phyloP scores from a whole-genome alignment of 2,888 invertebrate species.

The Apamea anceps region DNA sequence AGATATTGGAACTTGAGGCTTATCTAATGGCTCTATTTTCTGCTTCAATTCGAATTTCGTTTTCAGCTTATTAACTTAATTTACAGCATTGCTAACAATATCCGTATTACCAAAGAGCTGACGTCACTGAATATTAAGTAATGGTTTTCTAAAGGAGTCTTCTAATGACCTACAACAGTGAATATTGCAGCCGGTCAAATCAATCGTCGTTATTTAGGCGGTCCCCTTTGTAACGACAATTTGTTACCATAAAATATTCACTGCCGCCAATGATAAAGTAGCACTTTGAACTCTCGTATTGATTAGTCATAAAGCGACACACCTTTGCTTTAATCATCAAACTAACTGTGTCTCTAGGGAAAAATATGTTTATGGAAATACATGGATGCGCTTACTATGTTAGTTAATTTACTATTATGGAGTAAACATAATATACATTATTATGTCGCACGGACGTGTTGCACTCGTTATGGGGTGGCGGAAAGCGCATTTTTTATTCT shows the following conservation, averaged over 20 bases:
- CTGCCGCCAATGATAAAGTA: slow-evolving; percentile 36
- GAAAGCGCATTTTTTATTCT: not conserved
- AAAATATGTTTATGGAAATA: slow-evolving; percentile 40
- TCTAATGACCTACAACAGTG: slow-evolving; percentile 12
- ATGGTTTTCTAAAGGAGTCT: slow-evolving; percentile 10
- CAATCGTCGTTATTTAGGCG: slow-evolving; percentile 25
- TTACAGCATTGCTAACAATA: not conserved
- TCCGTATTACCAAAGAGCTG: not conserved
- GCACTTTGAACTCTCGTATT: slow-evolving; percentile 58
- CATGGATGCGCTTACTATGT: slow-evolving; percentile 15
- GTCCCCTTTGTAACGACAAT: slow-evolving; percentile 22
- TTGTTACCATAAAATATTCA: slow-evolving; percentile 49
- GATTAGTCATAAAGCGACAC: slow-evolving; percentile 65
- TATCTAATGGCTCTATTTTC: slow-evolving; percentile 44
- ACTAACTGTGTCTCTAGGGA: slow-evolving; percentile 41
- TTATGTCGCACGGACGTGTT: slow-evolving; percentile 6
- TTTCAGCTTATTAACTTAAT: slow-evolving; percentile 8
- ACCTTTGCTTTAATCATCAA: slow-evolving; percentile 46
- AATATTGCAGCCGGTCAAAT: slow-evolving; percentile 23
- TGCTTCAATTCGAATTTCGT: slow-evolving; percentile 10
- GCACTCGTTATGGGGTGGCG: not conserved
- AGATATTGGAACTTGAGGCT: slow-evolving; percentile 61
- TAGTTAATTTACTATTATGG: slow-evolving; percentile 1
- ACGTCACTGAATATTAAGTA: slow-evolving; percentile 16
- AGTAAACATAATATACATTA: slow-evolving; percentile 4